Evolutionary conservation across 2,888 invertebrate genomes (phyloP), one percentile per base, ranked within the genome.

Genomic region (Ophraella communa): DNA sequence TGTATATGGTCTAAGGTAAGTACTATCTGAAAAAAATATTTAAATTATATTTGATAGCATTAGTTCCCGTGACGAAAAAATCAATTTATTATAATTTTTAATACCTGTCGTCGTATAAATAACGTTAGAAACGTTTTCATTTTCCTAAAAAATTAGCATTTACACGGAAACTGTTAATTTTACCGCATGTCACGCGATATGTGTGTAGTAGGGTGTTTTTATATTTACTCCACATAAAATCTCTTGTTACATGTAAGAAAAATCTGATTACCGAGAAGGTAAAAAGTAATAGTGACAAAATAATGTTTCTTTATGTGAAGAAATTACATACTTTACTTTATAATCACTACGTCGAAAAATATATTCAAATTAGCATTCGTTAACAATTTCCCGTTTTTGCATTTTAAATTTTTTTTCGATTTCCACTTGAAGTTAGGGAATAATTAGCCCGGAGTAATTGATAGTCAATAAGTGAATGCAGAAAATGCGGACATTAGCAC

Each of bases 401-500:
- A n/a, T 3, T 35, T 1, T 35, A n/a, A n/a, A 35, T n/a, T n/a
- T 5, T 24, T n/a, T 24, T 14, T 23, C 11, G 14, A 47, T 49
- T 39, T 30, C 49, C 23, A 51, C 49, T 58, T 45, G 35, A 58
- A 49, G 35, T 58, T 51, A 4, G 39, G 39, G 27, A 58, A 39
- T 21, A 35, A 51, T 35, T 58, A 39, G 35, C 58, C n/a, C 1
- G 18, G 23, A 58, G 49, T 58, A 58, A 58, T 58, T 58, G 58
- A 18, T 24, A 49, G 58, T 51, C 58, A 39, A 58, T 58, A 58
- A 51, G 35, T 27, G 58, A 51, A 49, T 58, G 58, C 39, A 27
- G 51, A 58, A 58, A 24, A 56, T 44, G 56, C 44, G 56, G 20
- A 39, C 51, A 58, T 58, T 58, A 58, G 58, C 58, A 58, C 58